Percentiles rank a stretch among this genome's conserved stretches.
phyloP scores from a whole-genome alignment of 2,888 invertebrate genomes.

The Germaria angustata region DNA sequence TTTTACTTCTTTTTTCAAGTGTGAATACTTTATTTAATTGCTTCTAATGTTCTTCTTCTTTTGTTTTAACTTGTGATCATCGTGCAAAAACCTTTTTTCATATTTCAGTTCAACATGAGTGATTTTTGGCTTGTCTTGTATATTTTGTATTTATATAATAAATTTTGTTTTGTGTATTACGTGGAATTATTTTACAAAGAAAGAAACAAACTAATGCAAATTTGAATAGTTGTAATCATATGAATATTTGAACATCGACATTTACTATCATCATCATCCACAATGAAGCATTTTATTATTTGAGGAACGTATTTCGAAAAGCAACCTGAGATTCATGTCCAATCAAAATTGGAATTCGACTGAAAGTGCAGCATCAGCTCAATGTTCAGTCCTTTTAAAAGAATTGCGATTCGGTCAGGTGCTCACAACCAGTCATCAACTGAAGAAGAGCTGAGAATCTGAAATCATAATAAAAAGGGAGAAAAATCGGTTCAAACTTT shows the following conservation, averaged over 20 bases:
- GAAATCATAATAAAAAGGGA: too few relatives aligned
- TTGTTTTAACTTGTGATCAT: slow-evolving; percentile 25
- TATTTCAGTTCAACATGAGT: slow-evolving; percentile 56
- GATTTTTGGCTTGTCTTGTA: slow-evolving; percentile 45
- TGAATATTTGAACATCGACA: slow-evolving; percentile 14
- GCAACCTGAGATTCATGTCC: too few relatives aligned
- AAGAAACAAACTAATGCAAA: neutral
- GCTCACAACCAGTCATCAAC: too few relatives aligned
- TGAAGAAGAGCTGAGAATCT: too few relatives aligned
- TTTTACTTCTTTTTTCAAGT: slow-evolving; percentile 55
- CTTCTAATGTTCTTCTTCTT: slow-evolving; percentile 47
- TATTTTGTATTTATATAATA: slow-evolving; percentile 23
- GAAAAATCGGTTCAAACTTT: too few relatives aligned
- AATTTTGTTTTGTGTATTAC: slow-evolving; percentile 39
- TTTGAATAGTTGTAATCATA: neutral
- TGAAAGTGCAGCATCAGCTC: too few relatives aligned
- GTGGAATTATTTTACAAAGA: slow-evolving; percentile 14
- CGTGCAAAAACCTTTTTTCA: slow-evolving; percentile 37
- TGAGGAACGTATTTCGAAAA: neutral
- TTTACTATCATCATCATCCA: slow-evolving; percentile 4
- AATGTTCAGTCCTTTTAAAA: too few relatives aligned
- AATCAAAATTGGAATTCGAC: too few relatives aligned
- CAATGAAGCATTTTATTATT: neutral
- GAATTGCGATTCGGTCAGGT: too few relatives aligned
- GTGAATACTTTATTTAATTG: slow-evolving; percentile 67